Evolutionary conservation across 2,888 invertebrate genomes (phyloP), one percentile per base, ranked within the genome.

Genomic region (Catonia carolina): DNA sequence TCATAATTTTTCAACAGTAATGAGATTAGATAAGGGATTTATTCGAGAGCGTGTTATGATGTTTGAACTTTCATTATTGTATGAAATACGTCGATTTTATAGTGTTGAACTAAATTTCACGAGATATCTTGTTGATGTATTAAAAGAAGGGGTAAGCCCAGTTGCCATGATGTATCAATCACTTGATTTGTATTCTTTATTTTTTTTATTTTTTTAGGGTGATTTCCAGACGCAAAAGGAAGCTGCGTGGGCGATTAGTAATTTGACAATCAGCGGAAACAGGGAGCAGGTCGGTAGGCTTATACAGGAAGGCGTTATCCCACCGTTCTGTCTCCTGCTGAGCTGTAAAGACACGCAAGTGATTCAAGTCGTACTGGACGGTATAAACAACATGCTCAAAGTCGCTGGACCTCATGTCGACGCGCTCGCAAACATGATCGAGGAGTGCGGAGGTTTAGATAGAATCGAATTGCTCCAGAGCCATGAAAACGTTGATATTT

Each of bases 151-250:
- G n/a, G n/a, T n/a, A n/a, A n/a, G n/a, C n/a, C n/a, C n/a, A n/a
- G n/a, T n/a, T n/a, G n/a, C n/a, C n/a, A n/a, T n/a, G n/a, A n/a
- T n/a, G n/a, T n/a, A n/a, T n/a, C n/a, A n/a, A n/a, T n/a, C n/a
- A n/a, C n/a, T n/a, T n/a, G n/a, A n/a, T n/a, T n/a, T n/a, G n/a
- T n/a, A n/a, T n/a, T n/a, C n/a, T n/a, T n/a, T n/a, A n/a, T n/a
- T n/a, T 1, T 47, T 22, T 50, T 2, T 47, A 7, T 41, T 55
- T 47, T 66, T 67, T 12, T 64, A 82, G 79, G 82, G 83, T 57
- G 98, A 98, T 76, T 98, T 98, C 78, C 95, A 96, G 77, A 98
- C 97, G n/a, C 96, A 98, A 75, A 98, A 98, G 73, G 99, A 99
- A 76, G 99, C 99, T 0, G 98, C 98, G 0, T 99, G 99, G 99